phyloP scores from a whole-genome alignment of 2,888 invertebrate species.

The Lasioglossum figueresi region DNA sequence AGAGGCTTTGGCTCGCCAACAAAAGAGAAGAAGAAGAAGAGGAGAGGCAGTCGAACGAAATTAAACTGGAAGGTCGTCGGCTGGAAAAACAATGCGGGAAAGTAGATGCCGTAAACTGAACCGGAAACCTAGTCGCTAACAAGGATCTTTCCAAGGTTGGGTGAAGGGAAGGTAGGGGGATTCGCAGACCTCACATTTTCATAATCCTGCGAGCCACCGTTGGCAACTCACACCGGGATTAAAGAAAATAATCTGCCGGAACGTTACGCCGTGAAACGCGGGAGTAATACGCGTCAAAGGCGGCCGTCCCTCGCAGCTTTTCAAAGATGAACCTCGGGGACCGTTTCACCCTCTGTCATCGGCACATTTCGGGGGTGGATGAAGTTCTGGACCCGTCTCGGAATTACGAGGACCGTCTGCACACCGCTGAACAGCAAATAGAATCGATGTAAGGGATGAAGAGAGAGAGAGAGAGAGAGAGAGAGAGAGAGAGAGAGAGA shows the following conservation, averaged over 20 bases:
- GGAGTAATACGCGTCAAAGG: constrained; percentile 19
- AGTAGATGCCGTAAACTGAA: not conserved
- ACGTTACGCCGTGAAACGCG: not conserved
- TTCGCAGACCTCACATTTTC: constrained; percentile 8
- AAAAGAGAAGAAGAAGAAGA: not conserved
- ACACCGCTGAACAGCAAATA: constrained; percentile 14
- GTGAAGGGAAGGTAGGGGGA: not conserved
- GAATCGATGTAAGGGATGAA: constrained; percentile 17
- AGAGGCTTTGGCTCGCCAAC: not conserved
- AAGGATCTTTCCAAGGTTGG: not conserved
- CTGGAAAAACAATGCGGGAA: not conserved
- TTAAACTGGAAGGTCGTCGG: not conserved
- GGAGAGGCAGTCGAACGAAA: not conserved
- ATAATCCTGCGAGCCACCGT: constrained; percentile 8
- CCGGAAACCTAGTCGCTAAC: not conserved
- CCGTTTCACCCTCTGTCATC: constrained; percentile 16
- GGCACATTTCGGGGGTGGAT: constrained; percentile 7
- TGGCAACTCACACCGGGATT: constrained; percentile 16
- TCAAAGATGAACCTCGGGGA: not conserved
- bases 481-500: not conserved
- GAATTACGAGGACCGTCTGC: constrained; percentile 42
- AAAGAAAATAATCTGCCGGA: constrained; percentile 20
- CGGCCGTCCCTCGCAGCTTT: constrained; percentile 2
- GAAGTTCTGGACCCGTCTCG: constrained; percentile 25
- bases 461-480: not conserved